Conservation (phyloP, 2,888 invertebrate genomes). For the Dioctria linearis region DNA sequence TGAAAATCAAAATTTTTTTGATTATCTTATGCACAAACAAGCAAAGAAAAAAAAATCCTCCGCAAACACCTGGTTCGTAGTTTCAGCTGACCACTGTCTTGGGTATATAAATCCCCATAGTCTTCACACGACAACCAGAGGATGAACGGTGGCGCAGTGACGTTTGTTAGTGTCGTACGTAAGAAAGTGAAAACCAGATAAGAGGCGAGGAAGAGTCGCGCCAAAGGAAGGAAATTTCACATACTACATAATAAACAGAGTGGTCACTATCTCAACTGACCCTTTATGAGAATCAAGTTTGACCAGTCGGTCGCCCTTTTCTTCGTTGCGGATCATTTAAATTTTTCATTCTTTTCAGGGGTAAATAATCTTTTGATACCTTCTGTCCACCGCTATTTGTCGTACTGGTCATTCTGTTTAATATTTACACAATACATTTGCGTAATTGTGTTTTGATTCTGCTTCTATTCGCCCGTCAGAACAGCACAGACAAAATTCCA, state of each 20-base stretch:
- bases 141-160: not conserved
- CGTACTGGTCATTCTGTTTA: constrained; percentile 58
- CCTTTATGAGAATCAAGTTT: constrained; percentile 57
- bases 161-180: not conserved
- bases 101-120: constrained; percentile 4
- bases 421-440: constrained; percentile 68
- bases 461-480: constrained; percentile 37
- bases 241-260: not conserved
- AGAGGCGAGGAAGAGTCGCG: not conserved
- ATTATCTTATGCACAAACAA: constrained; percentile 41
- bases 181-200: not conserved
- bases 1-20: constrained; percentile 39
- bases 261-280: constrained; percentile 44
- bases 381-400: constrained; percentile 54
- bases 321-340: constrained; percentile 7
- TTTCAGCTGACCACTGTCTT: constrained; percentile 36
- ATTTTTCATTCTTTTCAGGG: constrained; percentile 32
- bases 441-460: constrained; percentile 67
- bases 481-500: constrained; percentile 55
- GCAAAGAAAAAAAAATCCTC: not conserved
- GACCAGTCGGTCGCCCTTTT: constrained; percentile 50
- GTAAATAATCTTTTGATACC: constrained; percentile 58
- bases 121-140: constrained; percentile 14
- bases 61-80: constrained; percentile 39
- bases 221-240: constrained; percentile 39